These are phyloP conservation scores for Hippopotamyrus pictus DNA, from an alignment of 2,797 vertebrate species.

Conservation along the genomic window DNA sequence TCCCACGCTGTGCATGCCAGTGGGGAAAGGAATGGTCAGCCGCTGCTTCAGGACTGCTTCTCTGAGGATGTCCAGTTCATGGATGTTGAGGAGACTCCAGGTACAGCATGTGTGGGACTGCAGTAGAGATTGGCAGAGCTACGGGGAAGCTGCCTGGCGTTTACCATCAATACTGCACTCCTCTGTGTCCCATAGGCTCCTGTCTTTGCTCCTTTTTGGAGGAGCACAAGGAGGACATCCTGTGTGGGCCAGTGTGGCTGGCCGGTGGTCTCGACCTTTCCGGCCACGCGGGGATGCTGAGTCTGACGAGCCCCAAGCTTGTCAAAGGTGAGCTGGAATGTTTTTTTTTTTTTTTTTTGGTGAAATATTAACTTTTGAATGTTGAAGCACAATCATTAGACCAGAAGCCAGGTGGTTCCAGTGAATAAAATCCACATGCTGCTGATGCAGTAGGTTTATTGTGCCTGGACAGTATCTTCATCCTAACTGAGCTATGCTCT, in stretches of 20 bases:
- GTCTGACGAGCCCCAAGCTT: slow-evolving; percentile 93
- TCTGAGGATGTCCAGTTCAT: slow-evolving; percentile 93
- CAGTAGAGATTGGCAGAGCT: not conserved
- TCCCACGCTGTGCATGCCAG: slow-evolving; percentile 80
- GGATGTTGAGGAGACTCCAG: slow-evolving; percentile 89
- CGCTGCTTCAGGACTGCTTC: slow-evolving; percentile 76
- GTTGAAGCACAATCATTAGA: not conserved
- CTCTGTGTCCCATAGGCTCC: slow-evolving; percentile 64
- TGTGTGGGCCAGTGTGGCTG: slow-evolving; percentile 95
- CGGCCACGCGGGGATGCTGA: slow-evolving; percentile 95
- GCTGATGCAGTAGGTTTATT: not conserved
- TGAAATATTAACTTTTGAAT: not conserved
- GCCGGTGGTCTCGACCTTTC: slow-evolving; percentile 95
- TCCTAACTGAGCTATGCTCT: not conserved
- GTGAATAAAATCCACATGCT: not conserved
- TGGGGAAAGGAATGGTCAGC: slow-evolving; percentile 84
- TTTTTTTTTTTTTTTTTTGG: not conserved
- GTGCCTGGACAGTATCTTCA: not conserved
- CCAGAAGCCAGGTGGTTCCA: not conserved
- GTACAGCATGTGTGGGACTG: slow-evolving; percentile 43
- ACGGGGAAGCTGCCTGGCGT: not conserved
- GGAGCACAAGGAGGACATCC: slow-evolving; percentile 95
- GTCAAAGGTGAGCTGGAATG: slow-evolving; percentile 77
- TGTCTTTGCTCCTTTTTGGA: slow-evolving; percentile 89
- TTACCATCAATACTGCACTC: not conserved